Evolutionary conservation across 2,797 vertebrate species (phyloP).

Genomic region (Lutjanus campechanus): DNA sequence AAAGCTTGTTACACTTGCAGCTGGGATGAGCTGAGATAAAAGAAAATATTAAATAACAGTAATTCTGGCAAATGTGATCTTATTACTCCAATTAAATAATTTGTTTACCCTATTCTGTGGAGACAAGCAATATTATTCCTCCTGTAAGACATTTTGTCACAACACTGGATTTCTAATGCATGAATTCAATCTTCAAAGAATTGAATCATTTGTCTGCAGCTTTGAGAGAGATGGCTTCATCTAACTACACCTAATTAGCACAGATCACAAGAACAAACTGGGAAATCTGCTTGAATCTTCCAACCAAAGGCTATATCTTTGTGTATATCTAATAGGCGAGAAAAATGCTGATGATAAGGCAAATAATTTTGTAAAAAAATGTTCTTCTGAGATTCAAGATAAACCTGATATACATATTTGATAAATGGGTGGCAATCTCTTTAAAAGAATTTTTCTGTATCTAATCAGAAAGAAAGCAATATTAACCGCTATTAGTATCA

Average conservation of each 20-base stretch:
- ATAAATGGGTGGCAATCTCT: constrained; percentile 14
- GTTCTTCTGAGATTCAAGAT: constrained; percentile 9
- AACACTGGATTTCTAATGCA: constrained; percentile 26
- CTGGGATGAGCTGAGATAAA: constrained; percentile 32
- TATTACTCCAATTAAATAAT: constrained; percentile 29
- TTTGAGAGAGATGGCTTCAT: constrained; percentile 26
- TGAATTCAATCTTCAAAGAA: constrained; percentile 47
- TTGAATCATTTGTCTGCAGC: constrained; percentile 23
- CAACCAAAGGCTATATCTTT: constrained; percentile 35
- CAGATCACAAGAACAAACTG: constrained; percentile 48
- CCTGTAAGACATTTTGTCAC: constrained; percentile 20
- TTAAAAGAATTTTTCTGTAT: not conserved
- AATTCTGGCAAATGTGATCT: constrained; percentile 20
- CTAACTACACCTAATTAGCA: constrained; percentile 41
- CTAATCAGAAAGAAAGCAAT: not conserved
- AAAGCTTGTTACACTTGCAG: not conserved
- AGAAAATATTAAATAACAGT: constrained; percentile 18
- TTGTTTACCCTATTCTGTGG: constrained; percentile 31
- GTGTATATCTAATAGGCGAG: constrained; percentile 26
- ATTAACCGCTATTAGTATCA: not conserved
- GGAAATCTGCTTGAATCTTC: constrained; percentile 37
- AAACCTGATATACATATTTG: constrained; percentile 24
- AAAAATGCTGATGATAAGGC: constrained; percentile 6
- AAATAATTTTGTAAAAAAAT: constrained; percentile 7
- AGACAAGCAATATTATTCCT: constrained; percentile 21